Conservation (phyloP, 2,797 vertebrate genomes). For the Tapera naevia region DNA sequence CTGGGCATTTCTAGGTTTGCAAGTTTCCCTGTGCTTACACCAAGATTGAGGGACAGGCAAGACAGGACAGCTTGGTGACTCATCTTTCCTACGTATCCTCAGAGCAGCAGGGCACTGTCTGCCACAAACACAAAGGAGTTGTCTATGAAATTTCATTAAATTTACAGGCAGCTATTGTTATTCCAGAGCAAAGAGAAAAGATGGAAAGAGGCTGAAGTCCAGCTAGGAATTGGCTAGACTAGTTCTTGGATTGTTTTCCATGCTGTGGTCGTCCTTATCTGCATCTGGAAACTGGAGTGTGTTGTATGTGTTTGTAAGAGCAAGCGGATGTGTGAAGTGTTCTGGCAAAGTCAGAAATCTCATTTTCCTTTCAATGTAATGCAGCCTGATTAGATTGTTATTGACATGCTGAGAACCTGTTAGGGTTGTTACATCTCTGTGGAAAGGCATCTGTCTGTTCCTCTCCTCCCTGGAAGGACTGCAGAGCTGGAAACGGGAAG, state of each 20-base stretch:
- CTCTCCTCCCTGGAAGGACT: conserved; percentile 27
- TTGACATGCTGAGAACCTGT: conserved; percentile 64
- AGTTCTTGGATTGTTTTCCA: conserved; percentile 61
- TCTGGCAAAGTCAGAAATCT: conserved; percentile 60
- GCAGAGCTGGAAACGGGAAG: conserved; percentile 48
- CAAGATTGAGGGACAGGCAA: background rate
- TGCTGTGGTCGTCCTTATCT: conserved; percentile 61
- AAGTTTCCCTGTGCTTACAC: background rate
- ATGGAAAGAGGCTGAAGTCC: conserved; percentile 61
- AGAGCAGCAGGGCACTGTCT: conserved; percentile 2
- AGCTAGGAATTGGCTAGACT: conserved; percentile 48
- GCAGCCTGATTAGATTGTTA: conserved; percentile 76
- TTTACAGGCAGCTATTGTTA: background rate
- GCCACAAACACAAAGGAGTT: background rate
- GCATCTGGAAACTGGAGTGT: conserved; percentile 55
- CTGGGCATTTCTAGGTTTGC: background rate
- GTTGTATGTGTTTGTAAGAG: conserved; percentile 52
- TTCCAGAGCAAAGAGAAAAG: conserved; percentile 48
- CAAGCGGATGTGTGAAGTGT: conserved; percentile 56
- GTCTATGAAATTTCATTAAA: conserved; percentile 26
- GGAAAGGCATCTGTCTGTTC: conserved; percentile 60
- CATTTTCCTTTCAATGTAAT: conserved; percentile 63
- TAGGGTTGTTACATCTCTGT: conserved; percentile 37
- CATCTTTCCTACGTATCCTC: background rate
- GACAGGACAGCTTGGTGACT: background rate